Evolutionary conservation across 2,888 invertebrate species (phyloP), one percentile per base, ranked within the genome.

Genomic region (Habrosyne pyritoides): DNA sequence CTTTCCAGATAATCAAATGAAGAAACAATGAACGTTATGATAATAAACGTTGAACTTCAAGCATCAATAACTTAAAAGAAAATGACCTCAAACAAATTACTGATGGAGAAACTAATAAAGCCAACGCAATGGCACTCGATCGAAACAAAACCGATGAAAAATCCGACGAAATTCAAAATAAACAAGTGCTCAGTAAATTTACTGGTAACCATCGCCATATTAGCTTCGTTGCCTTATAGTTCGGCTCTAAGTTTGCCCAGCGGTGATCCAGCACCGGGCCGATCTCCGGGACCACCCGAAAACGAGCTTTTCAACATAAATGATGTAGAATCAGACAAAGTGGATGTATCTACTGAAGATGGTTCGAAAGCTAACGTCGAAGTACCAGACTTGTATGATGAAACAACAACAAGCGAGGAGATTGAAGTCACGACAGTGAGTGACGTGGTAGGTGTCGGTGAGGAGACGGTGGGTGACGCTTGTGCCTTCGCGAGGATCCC

Each of bases 211-310:
- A 66, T 87, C 53, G 71, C 85, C 59, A 85, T 90, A 52, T 66
- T 91, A 57, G 81, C 85, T 53, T 77, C 78, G 58, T 73, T 92
- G 79, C 92, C 92, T 80, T 89, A 88, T 75, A 87, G 84, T 61
- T 89, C 87, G 3, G 77, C 86, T 0, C 65, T 91, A 52, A 88
- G 79, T 57, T 69, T 91, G 48, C 93, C 93, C 14, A 93, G 90
- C 67, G 94, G 94, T 54, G 95, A 95, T 77, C 95, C 95, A 12
- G 95, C 95, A 0, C 95, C 95, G 0, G 95, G 95, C 7, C 87
- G 95, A 42, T 95, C 95, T 0, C 95, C 95, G 12, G 95, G 95
- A 46, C 95, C 95, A 67, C 95, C 94, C 67, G 54, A 63, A 30
- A 52, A 61, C 21, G 59, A 61, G 26, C 50, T 28, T 42, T 18